These are phyloP conservation scores for Megaustenia siamemsis DNA, from an alignment of 2,888 invertebrate genomes.

Conservation along the genomic window DNA sequence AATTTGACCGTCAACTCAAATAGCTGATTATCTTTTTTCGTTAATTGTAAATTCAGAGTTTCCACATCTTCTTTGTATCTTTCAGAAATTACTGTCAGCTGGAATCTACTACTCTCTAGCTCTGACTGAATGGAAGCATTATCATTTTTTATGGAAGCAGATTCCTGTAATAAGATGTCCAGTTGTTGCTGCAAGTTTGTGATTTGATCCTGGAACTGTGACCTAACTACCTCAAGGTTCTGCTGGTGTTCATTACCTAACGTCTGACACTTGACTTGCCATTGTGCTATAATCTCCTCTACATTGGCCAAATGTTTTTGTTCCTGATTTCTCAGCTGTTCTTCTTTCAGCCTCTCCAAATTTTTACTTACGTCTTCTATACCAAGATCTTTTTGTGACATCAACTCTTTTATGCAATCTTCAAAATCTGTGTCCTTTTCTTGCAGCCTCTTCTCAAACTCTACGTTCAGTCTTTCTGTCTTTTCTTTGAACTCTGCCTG, in stretches of 20 bases:
- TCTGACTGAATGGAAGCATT: conserved; percentile 37
- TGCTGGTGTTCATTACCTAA: conserved; percentile 26
- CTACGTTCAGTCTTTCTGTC: conserved; percentile 70
- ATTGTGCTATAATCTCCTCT: conserved; percentile 37
- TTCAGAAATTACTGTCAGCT: conserved; percentile 46
- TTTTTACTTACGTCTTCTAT: conserved; percentile 64
- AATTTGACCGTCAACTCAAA: conserved; percentile 27
- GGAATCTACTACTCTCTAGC: conserved; percentile 9
- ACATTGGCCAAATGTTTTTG: conserved; percentile 57
- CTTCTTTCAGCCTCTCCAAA: conserved; percentile 62
- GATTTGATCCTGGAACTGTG: conserved; percentile 39
- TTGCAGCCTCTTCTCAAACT: conserved; percentile 68
- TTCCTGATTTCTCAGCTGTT: conserved; percentile 63
- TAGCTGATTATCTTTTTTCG: conserved; percentile 15
- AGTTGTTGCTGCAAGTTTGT: conserved; percentile 54
- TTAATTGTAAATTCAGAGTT: conserved; percentile 20
- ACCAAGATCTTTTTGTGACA: conserved; percentile 70
- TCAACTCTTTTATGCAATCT: conserved; percentile 64
- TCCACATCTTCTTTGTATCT: conserved; percentile 45
- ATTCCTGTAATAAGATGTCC: conserved; percentile 26
- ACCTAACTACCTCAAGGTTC: conserved; percentile 38
- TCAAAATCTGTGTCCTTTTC: conserved; percentile 72
- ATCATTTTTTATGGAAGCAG: conserved; percentile 19
- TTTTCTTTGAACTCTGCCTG: conserved; percentile 72
- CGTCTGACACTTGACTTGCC: conserved; percentile 40